Base-by-base conservation (phyloP, 1,140 invertebrate genomes). In the Drosophila rufa region DNA sequence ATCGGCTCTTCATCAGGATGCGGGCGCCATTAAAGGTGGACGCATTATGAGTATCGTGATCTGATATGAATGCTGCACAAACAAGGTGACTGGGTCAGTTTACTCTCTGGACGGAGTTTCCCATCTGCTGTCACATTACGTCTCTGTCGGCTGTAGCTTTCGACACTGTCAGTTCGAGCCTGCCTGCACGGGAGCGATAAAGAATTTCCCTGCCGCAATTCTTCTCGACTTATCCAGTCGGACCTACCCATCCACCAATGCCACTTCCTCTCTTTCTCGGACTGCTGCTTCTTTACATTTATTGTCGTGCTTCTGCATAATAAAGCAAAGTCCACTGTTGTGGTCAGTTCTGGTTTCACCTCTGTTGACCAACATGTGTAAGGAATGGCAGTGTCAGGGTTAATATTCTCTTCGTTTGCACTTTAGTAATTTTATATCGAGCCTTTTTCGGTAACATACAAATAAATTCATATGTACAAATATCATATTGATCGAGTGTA, bases 261-360 rank as follows among this genome's bases (percentile, higher is more conserved):
- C 14, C 38, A 55, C 33, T 15, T 22, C 19, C 53, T 8, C 25
- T 19, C 12, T 45, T 22, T 22, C 19, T 17, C 9, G 9, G 38
- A 19, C 43, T n/a, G n/a, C 30, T 8, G 27, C 40, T 9, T 33
- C 46, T 25, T 71, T 51, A 60, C 67, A 59, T 43, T 73, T 48
- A 59, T 71, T 71, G 55, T 62, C 82, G 82, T 85, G 82, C 68
- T 85, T 81, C 77, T 57, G 82, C 82, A 84, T 84, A 84, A 84
- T 84, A 65, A 85, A 51, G 53, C 42, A 51, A 70, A 46, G 48
- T 50, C 50, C 60, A 74, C 77, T 84, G 78, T 81, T 84, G 82
- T 65, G 81, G 81, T 85, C 47, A 74, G 57, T 51, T 74, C 57
- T 19, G 25, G 46, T 33, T 60, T 46, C 51, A 30, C 27, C 15